Evolutionary conservation across 2,797 vertebrate genomes (phyloP), one percentile per base, ranked within the genome.

Genomic region (Zalophus californianus): DNA sequence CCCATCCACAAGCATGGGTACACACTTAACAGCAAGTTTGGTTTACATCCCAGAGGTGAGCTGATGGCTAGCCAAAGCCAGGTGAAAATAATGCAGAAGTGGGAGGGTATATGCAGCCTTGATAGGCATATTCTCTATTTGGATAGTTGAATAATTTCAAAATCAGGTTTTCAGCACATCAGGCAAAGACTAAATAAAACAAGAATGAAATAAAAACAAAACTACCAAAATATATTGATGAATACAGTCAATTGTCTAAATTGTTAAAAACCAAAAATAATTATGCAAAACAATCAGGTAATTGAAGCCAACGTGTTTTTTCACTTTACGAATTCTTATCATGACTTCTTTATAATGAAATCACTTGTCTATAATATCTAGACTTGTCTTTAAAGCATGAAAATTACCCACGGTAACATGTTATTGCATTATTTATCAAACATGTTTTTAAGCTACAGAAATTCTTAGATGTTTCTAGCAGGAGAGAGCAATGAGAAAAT

Each of bases 291-390:
- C 50, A 89, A 93, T 77, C n/a, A 90, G 54, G 83, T 78, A 88
- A 86, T 68, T 75, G 56, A 96, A 96, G 78, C 44, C 60, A 88
- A 68, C 70, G 25, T 66, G 13, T 29, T 92, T 70, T 86, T 88
- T 93, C 3, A 78, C 29, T 75, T 94, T 86, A 83, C 79, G 66
- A 84, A 94, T 94, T 86, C 23, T 27, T 73, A 60, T 91, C 9
- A n/a, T 86, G 62, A 96, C 86, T 82, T 86, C 54, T 95, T 92
- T 80, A 64, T 88, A 78, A 92, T 94, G 91, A 93, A 95, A 78
- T 78, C 4, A n/a, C 23, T 94, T n/a, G 5, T 93, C 12, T 88
- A 93, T 95, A 90, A 52, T 86, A 90, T 85, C 82, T 73, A 82
- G 44, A 41, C 7, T 62, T 95, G n/a, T 91, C 38, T 94, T 91